Evolutionary conservation across 2,888 invertebrate species (phyloP), one percentile per base, ranked within the genome.

Genomic region (Amblyjoppa fuscipennis): DNA sequence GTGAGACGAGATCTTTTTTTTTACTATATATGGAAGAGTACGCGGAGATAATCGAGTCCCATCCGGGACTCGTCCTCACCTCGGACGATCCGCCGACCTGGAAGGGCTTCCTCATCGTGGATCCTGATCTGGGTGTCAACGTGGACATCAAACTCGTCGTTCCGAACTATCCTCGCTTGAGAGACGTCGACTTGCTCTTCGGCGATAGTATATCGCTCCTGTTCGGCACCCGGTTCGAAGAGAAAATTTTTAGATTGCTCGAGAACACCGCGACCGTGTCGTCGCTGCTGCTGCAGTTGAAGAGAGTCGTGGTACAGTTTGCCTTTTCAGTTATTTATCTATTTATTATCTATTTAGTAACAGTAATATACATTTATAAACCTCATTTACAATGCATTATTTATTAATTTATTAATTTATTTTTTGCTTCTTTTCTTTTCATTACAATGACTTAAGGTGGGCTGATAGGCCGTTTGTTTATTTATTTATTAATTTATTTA

Each of bases 91-190:
- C 93, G 11, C 74, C 89, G n/a, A 91, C 90, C 28, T 93, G 92
- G 92, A 88, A 89, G 71, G 94, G 94, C 25, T 90, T 92, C 81
- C 73, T 94, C 28, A 89, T 82, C 4, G 66, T 91, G 3, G 86
- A 88, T 75, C n/a, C 64, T 25, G 87, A 86, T 79, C 74, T 87
- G 4, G 89, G 90, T 81, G 79, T 81, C 28, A 83, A 80, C 9
- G 79, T 94, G 0, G 91, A 90, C 76, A 82, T 93, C 2, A 92
- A 91, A 86, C 59, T 94, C 16, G 79, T 74, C 6, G 89, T 89
- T 1, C 93, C 93, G 13, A 89, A 90, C 85, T 94, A 92, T 90
- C 94, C 94, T 3, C 59, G 51, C 20, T 85, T 93, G n/a, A 76
- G 84, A n/a, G 81, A 89, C 34, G 89, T 90, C 2, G 80, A 81